Percentiles rank a stretch among this genome's conserved stretches.
These are phyloP conservation scores for Orussus abietinus DNA, from an alignment of 1,140 invertebrate species.

Conservation along the genomic window DNA sequence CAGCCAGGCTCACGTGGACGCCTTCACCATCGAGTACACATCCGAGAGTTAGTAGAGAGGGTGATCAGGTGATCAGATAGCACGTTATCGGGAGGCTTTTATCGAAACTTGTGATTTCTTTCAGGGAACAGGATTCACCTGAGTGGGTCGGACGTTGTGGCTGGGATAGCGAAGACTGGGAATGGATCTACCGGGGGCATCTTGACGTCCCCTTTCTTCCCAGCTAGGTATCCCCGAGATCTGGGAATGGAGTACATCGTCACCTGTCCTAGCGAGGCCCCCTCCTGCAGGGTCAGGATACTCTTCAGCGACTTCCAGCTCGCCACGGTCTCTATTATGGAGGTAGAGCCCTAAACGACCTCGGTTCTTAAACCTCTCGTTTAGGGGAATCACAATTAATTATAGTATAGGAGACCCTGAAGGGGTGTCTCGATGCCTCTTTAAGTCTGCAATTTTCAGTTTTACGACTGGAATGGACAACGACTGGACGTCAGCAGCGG, in stretches of 20 bases:
- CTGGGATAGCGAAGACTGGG: conserved; percentile 41
- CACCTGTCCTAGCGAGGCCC: conserved; percentile 53
- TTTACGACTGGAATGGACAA: conserved; percentile 69
- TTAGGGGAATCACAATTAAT: too few species aligned
- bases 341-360: conserved; percentile 55
- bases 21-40: conserved; percentile 64
- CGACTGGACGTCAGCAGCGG: conserved; percentile 65
- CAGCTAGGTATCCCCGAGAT: conserved; percentile 65
- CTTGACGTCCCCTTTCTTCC: conserved; percentile 67
- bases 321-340: conserved; percentile 64
- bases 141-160: conserved; percentile 48
- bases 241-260: conserved; percentile 66
- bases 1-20: conserved; percentile 59
- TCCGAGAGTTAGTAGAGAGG: conserved; percentile 59
- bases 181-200: conserved; percentile 45
- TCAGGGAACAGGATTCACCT: conserved; percentile 63
- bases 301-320: conserved; percentile 70
- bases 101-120: too few species aligned
- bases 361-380: too few species aligned
- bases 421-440: too few species aligned
- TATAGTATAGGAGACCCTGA: too few species aligned
- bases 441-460: conserved; percentile 47
- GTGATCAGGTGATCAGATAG: too few species aligned
- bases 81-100: too few species aligned
- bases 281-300: conserved; percentile 59